Evolutionary conservation across 1,140 invertebrate species (phyloP).

Genomic region (Maniola jurtina): DNA sequence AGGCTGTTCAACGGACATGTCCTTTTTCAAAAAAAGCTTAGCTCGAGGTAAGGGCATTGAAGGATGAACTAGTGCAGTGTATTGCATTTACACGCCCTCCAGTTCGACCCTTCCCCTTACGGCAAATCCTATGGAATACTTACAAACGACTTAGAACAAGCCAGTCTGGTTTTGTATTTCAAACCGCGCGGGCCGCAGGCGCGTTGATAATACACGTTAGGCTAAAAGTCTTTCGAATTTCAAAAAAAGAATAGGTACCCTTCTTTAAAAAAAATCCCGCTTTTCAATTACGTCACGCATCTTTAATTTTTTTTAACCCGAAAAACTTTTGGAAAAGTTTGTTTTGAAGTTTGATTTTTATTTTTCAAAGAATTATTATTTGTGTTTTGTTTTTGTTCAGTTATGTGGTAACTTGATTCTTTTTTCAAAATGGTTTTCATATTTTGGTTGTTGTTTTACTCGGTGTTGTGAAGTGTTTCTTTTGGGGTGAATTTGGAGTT

Average conservation of each 20-base stretch:
- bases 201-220: conserved; percentile 46
- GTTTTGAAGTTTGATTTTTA: conserved; percentile 51
- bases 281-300: conserved; percentile 39
- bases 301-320: conserved; percentile 39
- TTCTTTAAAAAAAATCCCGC: conserved; percentile 44
- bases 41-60: conserved; percentile 63
- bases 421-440: conserved; percentile 46
- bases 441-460: conserved; percentile 48
- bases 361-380: conserved; percentile 39
- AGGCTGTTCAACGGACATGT: conserved; percentile 6
- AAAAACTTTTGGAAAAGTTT: conserved; percentile 56
- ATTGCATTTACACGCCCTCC: conserved; percentile 72
- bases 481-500: conserved; percentile 54
- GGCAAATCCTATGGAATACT: conserved; percentile 75
- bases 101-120: conserved; percentile 74
- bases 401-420: conserved; percentile 54
- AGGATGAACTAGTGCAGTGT: conserved; percentile 66
- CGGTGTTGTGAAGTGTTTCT: conserved; percentile 52
- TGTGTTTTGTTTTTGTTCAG: conserved; percentile 50
- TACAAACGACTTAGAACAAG: conserved; percentile 73
- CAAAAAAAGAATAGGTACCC: conserved; percentile 40
- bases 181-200: conserved; percentile 63
- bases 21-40: conserved; percentile 9
- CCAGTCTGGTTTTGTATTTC: conserved; percentile 75
- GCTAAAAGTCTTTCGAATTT: conserved; percentile 62